Percentiles rank a stretch among this genome's conserved stretches.
phyloP scores from a whole-genome alignment of 2,113 vertebrate species.

The Aegotheles bennettii region DNA sequence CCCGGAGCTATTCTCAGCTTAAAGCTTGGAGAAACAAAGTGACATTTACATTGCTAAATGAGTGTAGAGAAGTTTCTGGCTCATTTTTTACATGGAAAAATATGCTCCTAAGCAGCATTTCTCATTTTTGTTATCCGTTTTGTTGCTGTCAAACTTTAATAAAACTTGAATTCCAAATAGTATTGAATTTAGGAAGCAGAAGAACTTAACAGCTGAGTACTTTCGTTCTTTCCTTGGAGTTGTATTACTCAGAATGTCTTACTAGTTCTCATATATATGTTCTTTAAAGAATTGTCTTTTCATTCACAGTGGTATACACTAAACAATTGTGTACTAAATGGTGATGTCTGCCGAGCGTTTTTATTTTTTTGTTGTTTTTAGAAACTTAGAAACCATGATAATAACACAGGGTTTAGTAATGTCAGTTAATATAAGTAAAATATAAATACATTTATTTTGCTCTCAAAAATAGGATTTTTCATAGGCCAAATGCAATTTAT shows the following conservation, averaged over 20 bases:
- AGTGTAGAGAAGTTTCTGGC: constrained; percentile 60
- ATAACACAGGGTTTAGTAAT: background rate
- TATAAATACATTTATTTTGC: background rate
- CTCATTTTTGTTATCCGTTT: constrained; percentile 41
- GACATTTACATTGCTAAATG: constrained; percentile 69
- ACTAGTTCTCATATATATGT: background rate
- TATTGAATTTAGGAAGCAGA: background rate
- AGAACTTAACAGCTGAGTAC: background rate
- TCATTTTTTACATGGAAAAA: constrained; percentile 58
- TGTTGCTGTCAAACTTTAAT: constrained; percentile 30
- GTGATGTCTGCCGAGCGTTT: background rate
- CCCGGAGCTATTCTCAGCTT: constrained; percentile 71
- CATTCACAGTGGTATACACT: background rate
- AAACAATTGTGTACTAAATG: background rate
- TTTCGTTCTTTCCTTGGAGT: background rate
- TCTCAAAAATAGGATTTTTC: background rate
- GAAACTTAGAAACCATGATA: background rate
- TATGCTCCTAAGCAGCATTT: constrained; percentile 36
- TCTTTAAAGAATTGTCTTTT: background rate
- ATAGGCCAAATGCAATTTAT: background rate
- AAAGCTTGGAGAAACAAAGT: constrained; percentile 69
- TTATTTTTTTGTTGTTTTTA: background rate
- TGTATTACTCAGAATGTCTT: background rate
- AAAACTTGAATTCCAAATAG: constrained; percentile 14
- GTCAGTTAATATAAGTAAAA: background rate